A percentile compares a stretch with the other conserved stretches of the same genome.
phyloP scores from a whole-genome alignment of 2,888 invertebrate species.

The Aphidius colemani region DNA sequence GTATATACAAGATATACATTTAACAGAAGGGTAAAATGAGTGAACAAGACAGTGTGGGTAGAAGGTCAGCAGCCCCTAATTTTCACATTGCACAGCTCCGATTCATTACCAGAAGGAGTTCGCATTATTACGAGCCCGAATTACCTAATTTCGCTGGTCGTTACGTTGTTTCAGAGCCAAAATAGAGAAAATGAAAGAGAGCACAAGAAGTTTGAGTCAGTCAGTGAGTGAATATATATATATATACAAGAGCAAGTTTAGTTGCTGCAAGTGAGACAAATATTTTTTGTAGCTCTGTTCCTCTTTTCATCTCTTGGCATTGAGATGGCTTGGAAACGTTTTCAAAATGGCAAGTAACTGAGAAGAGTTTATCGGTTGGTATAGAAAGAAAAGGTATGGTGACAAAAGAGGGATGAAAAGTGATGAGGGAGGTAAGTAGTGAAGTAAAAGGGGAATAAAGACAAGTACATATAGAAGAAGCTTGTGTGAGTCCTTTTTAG shows the following conservation, averaged over 20 bases:
- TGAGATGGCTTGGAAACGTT: no score
- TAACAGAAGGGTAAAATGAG: slow-evolving; percentile 19
- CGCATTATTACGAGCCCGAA: slow-evolving; percentile 59
- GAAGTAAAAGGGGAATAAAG: slow-evolving; percentile 3
- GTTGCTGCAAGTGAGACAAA: no score
- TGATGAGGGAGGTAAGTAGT: slow-evolving; percentile 1
- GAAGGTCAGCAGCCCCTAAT: slow-evolving; percentile 51
- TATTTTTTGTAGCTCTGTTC: no score
- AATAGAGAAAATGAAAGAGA: slow-evolving; percentile 6
- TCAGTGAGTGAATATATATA: not conserved
- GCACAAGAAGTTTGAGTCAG: not conserved
- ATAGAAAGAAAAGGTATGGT: no score
- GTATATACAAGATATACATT: slow-evolving; percentile 12
- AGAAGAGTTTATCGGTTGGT: no score
- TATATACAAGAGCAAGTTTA: no score
- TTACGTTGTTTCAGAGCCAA: slow-evolving; percentile 53
- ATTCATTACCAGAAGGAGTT: slow-evolving; percentile 55
- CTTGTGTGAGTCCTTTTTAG: slow-evolving; percentile 56
- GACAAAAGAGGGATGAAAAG: no score
- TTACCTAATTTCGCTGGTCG: slow-evolving; percentile 60
- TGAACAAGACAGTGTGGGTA: slow-evolving; percentile 32
- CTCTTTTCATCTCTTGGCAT: no score
- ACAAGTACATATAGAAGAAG: slow-evolving; percentile 25
- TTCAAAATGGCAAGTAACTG: no score
- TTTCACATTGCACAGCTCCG: slow-evolving; percentile 45